Base-by-base conservation (phyloP, 1,140 invertebrate species). In the Cotesia typhae region DNA sequence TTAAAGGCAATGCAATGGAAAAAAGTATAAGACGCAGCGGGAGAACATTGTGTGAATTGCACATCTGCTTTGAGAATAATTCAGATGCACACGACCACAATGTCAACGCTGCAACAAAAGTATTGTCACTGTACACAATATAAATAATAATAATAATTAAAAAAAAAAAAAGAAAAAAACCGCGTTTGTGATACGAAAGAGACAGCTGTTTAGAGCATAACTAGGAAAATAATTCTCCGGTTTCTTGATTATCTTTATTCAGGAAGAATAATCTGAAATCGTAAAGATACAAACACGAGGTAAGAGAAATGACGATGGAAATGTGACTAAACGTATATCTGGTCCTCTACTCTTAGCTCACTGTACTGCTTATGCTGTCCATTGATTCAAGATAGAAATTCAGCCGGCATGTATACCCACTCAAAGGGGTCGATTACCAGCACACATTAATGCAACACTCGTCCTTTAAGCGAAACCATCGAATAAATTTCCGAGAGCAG, bases 271-370 rank as follows among this genome's bases (percentile, higher is more conserved):
- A 47, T 47, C 41, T 47, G 41, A 47, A 47, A 47, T 47, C 41
- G 41, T 47, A 47, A 47, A 47, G 5, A 47, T 1, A 47, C 41
- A 47, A 6, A 47, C 41, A 47, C 41, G 53, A 59, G 67, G 55
- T 35, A 53, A 57, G 52, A 53, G 52, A 57, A 68, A 68, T 55
- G 37, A 53, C 59, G 59, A 70, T 60, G 69, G 59, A 70, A 70
- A 47, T 47, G 59, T 70, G 60, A 70, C 57, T 70, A 47, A 47
- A 60, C 37, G 57, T 41, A 60, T 63, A 51, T 47, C 66, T 37
- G 36, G 51, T 57, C 20, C 66, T 51, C 51, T 57, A 28, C 10
- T 47, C 41, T 47, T 10, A 10, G 41, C 41, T 47, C 51, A 6
- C 41, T 67, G 65, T 28, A 28, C 51, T 67, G 65, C 14, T 67